Evolutionary conservation across 1,140 invertebrate genomes (phyloP), one percentile per base, ranked within the genome.

Genomic region (Pissodes strobi): DNA sequence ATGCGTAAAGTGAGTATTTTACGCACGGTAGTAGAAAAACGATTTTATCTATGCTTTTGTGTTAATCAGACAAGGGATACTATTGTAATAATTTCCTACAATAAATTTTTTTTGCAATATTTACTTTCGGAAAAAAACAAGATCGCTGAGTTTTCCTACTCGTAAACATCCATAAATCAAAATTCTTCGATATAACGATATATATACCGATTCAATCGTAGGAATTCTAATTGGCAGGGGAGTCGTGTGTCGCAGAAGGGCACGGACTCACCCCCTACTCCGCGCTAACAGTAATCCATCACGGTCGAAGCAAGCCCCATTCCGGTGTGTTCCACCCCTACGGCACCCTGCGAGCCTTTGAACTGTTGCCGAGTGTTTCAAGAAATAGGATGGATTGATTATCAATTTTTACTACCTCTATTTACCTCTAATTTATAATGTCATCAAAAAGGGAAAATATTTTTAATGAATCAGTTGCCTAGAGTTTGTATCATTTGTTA

Each of bases 221-320:
- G 74, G 71, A 76, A 76, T 76, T 76, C 73, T 76, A 76, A 76
- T 76, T 76, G 73, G 74, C 73, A 71, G 67, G 69, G 74, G 69
- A 68, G 71, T 69, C 66, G 71, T 75, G 72, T 76, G 72, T 75
- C 72, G 71, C 68, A 67, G 56, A 41, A 37, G 59, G n/a, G 21
- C 43, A 27, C 62, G 45, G 45, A 55, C 61, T 34, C 48, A 53
- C 17, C 34, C 64, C 55, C 51, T 56, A 52, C 64, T 38, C 30
- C 30, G 37, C 22, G 15, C 37, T 56, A 69, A 68, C 64, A 59
- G 68, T 75, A 76, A 76, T 76, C 75, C 75, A 76, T 76, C 75
- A 76, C 75, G 71, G 72, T 69, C 71, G 69, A 41, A 71, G 64
- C 72, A 69, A 75, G 72, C 75, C 75, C 74, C 75, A 67, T 72